Evolutionary conservation across 2,888 invertebrate genomes (phyloP).

Genomic region (Apamea crenata): DNA sequence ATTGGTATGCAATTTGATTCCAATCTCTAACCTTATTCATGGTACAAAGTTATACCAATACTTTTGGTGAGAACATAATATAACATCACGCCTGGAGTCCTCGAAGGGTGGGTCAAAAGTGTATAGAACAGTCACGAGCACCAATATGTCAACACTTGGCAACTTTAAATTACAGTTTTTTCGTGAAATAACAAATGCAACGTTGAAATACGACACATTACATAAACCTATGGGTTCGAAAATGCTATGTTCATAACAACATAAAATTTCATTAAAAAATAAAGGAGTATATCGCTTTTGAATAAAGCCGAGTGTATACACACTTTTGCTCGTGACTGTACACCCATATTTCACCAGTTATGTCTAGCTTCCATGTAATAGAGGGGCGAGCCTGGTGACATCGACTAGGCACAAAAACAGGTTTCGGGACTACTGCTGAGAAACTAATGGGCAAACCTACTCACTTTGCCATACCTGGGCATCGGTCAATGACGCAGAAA

Average conservation of each 20-base stretch:
- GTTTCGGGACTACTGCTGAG: not conserved
- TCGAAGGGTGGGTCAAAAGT: not conserved
- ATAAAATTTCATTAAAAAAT: no score
- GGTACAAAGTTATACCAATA: not conserved
- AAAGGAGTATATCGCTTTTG: no score
- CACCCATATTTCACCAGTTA: no score
- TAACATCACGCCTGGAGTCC: not conserved
- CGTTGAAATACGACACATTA: no score
- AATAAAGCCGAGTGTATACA: no score
- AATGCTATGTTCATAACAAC: no score
- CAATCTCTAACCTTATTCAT: not conserved
- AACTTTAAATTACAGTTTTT: no score
- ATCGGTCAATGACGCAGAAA: not conserved
- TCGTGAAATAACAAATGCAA: no score
- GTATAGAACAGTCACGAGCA: no score
- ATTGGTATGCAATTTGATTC: conserved; percentile 1
- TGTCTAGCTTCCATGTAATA: not conserved
- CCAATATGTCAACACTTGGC: no score
- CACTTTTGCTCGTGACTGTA: no score
- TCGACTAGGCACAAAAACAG: not conserved
- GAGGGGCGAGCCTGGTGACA: not conserved
- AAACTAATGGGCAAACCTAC: not conserved
- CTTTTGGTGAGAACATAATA: not conserved
- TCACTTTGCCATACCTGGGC: not conserved
- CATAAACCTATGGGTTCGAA: no score